These are phyloP conservation scores for Protobothrops flavoviridis DNA, from an alignment of 2,113 vertebrate genomes.

Conservation along the genomic window DNA sequence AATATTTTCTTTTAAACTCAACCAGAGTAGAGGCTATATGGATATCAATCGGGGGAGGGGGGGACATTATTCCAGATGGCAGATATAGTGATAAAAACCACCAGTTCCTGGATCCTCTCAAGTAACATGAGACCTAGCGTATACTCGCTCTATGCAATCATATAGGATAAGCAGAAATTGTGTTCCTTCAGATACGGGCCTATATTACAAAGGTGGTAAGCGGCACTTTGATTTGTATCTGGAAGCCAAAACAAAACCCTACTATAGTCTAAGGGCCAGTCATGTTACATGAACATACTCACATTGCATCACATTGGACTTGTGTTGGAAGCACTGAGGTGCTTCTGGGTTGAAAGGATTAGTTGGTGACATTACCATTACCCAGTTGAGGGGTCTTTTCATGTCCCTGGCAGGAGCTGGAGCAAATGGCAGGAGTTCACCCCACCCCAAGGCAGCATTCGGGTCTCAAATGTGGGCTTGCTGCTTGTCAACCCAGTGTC, in stretches of 20 bases:
- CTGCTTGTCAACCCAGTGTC: background rate
- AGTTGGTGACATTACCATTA: too few species aligned
- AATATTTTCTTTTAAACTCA: background rate
- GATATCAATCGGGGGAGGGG: background rate
- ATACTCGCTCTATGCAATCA: background rate
- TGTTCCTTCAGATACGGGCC: background rate
- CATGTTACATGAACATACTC: background rate
- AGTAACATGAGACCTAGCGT: background rate
- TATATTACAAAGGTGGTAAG: background rate
- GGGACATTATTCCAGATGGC: background rate
- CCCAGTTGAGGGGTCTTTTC: too few species aligned
- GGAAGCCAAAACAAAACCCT: background rate
- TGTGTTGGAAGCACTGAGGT: too few species aligned
- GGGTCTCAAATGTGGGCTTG: background rate
- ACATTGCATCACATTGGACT: too few species aligned
- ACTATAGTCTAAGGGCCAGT: background rate
- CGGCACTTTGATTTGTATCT: background rate
- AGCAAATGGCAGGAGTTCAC: background rate
- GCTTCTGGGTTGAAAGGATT: too few species aligned
- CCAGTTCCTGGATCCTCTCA: background rate
- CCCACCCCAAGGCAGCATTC: background rate
- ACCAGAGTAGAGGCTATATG: background rate
- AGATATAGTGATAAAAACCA: background rate
- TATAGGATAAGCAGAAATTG: background rate
- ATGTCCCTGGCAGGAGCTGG: too few species aligned